Evolutionary conservation across 2,888 invertebrate genomes (phyloP), one percentile per base, ranked within the genome.

Genomic region (Cosmia trapezina): DNA sequence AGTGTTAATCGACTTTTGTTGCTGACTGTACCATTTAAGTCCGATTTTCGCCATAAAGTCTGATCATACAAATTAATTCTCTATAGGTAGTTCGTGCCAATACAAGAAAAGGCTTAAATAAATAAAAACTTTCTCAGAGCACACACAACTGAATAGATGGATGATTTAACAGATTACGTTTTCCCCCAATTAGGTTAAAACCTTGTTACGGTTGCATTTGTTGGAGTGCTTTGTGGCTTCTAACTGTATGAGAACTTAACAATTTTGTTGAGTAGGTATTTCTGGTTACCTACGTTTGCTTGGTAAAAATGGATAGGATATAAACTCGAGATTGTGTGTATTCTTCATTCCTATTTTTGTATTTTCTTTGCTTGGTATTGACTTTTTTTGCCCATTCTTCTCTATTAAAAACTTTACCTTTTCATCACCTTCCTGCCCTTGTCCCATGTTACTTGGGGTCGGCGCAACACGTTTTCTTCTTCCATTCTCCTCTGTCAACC

Each of bases 121-220:
- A 43, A 28, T 28, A 66, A 63, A 62, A 5, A 65, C 14, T 43
- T 28, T n/a, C 64, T 45, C 19, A 2, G 19, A 37, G 17, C 5
- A 43, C 17, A 28, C 4, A 17, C 5, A 0, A 47, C 4, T 9
- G 5, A 7, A 37, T 17, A 53, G 5, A 19, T 43, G 41, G 37
- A 61, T 65, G 43, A 47, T 59, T 62, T 33, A 68, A 33, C 33
- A 59, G 53, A 68, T 63, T 57, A 45, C 51, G 41, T 33, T 67
- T 4, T 56, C 43, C 22, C 59, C n/a, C 66, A 81, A 82, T 78
- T 78, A 82, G 70, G 59, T 63, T 78, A 69, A 78, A 71, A 82
- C 49, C 62, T 66, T 28, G 56, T 82, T 73, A 64, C 19, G n/a
- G 7, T 28, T 51, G 68, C 65, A 71, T 62, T 71, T 66, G 37